These are phyloP conservation scores for Xiphophorus birchmanni DNA, from an alignment of 2,797 vertebrate genomes.

Conservation along the genomic window DNA sequence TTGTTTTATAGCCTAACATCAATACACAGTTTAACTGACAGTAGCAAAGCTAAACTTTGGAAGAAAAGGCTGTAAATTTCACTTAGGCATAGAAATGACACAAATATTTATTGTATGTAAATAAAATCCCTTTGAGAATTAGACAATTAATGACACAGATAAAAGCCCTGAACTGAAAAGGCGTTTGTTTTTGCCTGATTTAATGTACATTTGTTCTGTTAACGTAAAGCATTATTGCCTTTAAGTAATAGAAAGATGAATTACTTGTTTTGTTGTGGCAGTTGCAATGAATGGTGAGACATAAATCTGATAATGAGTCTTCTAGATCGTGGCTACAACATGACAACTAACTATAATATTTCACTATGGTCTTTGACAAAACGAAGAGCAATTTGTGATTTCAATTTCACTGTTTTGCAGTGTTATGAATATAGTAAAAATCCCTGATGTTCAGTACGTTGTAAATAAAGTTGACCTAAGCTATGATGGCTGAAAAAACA, in stretches of 20 bases:
- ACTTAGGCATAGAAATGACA: not conserved
- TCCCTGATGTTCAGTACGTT: not conserved
- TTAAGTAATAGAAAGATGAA: not conserved
- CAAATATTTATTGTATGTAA: not conserved
- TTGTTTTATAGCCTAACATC: not conserved
- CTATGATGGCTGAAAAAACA: not conserved
- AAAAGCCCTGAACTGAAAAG: not conserved
- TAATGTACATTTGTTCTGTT: conserved; percentile 4
- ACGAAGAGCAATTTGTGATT: not conserved
- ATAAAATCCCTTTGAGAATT: not conserved
- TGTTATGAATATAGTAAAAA: not conserved
- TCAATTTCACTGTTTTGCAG: not conserved
- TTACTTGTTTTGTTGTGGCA: not conserved
- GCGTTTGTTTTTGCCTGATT: not conserved
- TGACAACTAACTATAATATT: not conserved
- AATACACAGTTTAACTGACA: not conserved
- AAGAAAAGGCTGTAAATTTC: not conserved
- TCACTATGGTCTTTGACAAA: not conserved
- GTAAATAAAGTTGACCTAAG: not conserved
- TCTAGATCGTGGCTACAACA: not conserved
- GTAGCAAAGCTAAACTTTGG: not conserved
- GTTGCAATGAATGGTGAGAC: not conserved
- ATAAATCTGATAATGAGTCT: not conserved
- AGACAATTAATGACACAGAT: not conserved
- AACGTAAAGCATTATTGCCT: conserved; percentile 1